Conservation (phyloP, 2,797 vertebrate genomes). For the Crotalus adamanteus region DNA sequence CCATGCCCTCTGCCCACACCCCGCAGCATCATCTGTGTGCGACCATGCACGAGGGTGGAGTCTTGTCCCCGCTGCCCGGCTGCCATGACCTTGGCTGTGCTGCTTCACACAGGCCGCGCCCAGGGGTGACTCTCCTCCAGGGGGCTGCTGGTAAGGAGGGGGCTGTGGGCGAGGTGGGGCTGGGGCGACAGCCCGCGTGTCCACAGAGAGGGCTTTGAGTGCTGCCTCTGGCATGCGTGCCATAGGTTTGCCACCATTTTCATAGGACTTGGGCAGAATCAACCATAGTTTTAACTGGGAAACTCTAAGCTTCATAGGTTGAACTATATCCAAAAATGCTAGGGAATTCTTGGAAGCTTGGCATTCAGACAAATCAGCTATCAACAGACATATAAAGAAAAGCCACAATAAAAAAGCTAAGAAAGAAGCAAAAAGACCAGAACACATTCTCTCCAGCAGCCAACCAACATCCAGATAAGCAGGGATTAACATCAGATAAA, state of each 20-base stretch:
- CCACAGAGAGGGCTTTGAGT: too few relatives aligned
- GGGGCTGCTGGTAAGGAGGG: too few relatives aligned
- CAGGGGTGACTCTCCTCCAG: too few relatives aligned
- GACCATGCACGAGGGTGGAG: too few relatives aligned
- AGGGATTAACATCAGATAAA: background rate
- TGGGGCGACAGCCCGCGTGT: too few relatives aligned
- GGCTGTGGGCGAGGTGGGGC: too few relatives aligned
- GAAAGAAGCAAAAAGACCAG: background rate
- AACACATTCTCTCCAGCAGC: background rate
- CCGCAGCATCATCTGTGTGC: too few relatives aligned
- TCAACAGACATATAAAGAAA: background rate
- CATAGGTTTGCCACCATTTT: background rate
- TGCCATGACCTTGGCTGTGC: too few relatives aligned
- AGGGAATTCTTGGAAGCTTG: background rate
- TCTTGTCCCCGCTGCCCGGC: too few relatives aligned
- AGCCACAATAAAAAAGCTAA: background rate
- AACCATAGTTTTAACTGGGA: background rate
- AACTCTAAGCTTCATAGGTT: background rate
- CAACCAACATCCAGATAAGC: too few relatives aligned
- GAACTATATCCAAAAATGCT: background rate
- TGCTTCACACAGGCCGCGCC: fast-evolving
- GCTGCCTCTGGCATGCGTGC: too few relatives aligned
- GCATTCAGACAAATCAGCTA: background rate
- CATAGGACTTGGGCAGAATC: background rate
- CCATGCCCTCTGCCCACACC: too few relatives aligned